Percentiles rank a stretch among this genome's conserved stretches.
These are phyloP conservation scores for Nibea coibor DNA, from an alignment of 2,113 vertebrate species.

Conservation along the genomic window DNA sequence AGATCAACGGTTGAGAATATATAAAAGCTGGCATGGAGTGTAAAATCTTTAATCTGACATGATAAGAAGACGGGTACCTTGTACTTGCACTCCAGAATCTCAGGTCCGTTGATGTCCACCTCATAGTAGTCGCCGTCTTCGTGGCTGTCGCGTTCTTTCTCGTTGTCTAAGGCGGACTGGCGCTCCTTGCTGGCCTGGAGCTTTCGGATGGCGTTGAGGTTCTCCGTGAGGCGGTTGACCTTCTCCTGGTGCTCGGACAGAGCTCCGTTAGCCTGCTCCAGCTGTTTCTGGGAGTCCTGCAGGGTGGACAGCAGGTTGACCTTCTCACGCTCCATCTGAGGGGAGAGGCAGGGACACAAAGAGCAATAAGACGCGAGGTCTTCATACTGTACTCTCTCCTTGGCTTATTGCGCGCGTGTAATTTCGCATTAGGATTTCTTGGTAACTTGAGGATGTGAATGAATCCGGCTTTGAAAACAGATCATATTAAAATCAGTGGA, in stretches of 20 bases:
- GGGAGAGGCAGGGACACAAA: slow-evolving; percentile 8
- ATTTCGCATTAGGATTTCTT: neutral
- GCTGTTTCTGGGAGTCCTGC: slow-evolving; percentile 97
- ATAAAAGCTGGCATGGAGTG: neutral
- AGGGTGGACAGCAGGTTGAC: slow-evolving; percentile 90
- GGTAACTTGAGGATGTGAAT: slow-evolving; percentile 15
- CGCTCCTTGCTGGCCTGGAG: slow-evolving; percentile 96
- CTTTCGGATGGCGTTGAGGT: slow-evolving; percentile 90
- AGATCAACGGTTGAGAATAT: neutral
- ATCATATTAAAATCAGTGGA: slow-evolving; percentile 42
- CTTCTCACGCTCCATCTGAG: slow-evolving; percentile 97
- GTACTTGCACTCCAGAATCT: slow-evolving; percentile 98
- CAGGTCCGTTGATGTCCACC: slow-evolving; percentile 97
- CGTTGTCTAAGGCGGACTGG: slow-evolving; percentile 94
- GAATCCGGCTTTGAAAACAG: slow-evolving; percentile 9
- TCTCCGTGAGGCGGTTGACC: slow-evolving; percentile 92
- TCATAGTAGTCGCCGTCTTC: slow-evolving; percentile 98
- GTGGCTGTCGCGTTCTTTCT: slow-evolving; percentile 95
- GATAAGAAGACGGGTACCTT: slow-evolving; percentile 74
- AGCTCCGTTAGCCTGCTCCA: slow-evolving; percentile 92
- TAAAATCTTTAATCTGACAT: neutral
- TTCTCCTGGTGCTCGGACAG: slow-evolving; percentile 95
- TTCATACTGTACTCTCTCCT: neutral
- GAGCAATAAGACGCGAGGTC: neutral
- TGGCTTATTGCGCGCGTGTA: neutral